Evolutionary conservation across 2,113 vertebrate species (phyloP), one percentile per base, ranked within the genome.

Genomic region (Apaloderma vittatum): DNA sequence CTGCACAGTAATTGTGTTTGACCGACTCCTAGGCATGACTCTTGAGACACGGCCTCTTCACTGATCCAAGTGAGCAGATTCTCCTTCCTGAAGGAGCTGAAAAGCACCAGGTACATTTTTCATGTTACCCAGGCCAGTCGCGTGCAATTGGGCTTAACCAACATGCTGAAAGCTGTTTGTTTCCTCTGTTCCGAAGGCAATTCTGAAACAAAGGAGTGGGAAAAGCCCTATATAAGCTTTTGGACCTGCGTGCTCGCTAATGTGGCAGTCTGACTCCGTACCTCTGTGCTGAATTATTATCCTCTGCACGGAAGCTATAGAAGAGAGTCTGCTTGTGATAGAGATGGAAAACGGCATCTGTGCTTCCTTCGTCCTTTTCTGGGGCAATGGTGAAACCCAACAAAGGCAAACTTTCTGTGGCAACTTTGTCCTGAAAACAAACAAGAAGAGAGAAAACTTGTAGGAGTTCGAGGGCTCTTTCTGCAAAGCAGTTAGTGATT

Each of bases 261-360:
- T n/a, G 55, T 83, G 67, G 72, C 68, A 57, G 8, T 36, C 24
- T 61, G 3, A 12, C 26, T 37, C 34, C 86, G 40, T 98, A 99
- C 99, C 99, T 99, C 97, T 98, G 99, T 81, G 99, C 99, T 55
- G 98, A 98, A 97, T 61, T 93, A 96, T 97, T 98, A 76, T 99
- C 99, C 85, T 99, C 98, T 15, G 99, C 99, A 98, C 98, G 99
- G 97, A 99, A 99, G 92, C 98, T 99, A 81, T 99, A 99, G 94
- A 99, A 99, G 62, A 99, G 98, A 21, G 98, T 99, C 95, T 99
- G 99, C 98, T 99, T 99, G 98, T 99, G 99, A 97, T 99, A 99
- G 82, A 99, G 99, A 95, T 99, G 99, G 92, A 99, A 99, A 92
- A 99, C 93, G 12, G 98, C 97, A 51, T 99, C 98, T 1, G 74